phyloP scores from a whole-genome alignment of 2,113 vertebrate genomes.

The Labeo catla region DNA sequence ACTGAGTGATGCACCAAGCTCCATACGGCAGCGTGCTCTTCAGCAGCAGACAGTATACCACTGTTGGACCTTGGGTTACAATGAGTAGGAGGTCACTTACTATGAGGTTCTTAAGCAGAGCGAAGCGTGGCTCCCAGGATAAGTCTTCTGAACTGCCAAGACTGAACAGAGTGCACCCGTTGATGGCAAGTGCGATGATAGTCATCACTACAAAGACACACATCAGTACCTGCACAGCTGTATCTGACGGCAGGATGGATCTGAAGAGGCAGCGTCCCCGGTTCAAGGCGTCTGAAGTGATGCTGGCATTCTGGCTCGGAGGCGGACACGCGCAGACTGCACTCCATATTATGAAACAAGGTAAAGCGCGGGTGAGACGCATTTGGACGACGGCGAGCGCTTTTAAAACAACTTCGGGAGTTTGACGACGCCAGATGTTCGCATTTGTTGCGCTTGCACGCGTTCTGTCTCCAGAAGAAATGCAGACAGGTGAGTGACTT shows the following conservation, averaged over 20 bases:
- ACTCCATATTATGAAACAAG: neutral
- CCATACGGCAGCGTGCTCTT: constrained; percentile 56
- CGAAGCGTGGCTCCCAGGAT: constrained; percentile 65
- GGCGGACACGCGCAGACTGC: neutral
- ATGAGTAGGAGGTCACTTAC: constrained; percentile 68
- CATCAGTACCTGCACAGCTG: constrained; percentile 34
- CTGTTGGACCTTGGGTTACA: constrained; percentile 53
- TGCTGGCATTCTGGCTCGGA: neutral
- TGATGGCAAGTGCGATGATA: constrained; percentile 56
- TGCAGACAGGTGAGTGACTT: neutral
- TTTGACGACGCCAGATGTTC: neutral
- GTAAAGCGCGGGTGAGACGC: neutral
- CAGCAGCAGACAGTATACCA: constrained; percentile 59
- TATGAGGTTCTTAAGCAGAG: constrained; percentile 65
- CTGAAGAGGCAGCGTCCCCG: constrained; percentile 53
- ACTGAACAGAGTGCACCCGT: constrained; percentile 53
- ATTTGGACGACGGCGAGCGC: neutral
- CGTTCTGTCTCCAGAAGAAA: neutral
- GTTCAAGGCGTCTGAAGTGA: constrained; percentile 18
- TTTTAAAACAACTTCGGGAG: neutral
- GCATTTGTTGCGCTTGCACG: neutral
- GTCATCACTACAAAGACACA: constrained; percentile 55
- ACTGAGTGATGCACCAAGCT: constrained; percentile 66
- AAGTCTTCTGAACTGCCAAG: constrained; percentile 60
- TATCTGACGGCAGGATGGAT: constrained; percentile 47